Evolutionary conservation across 2,113 vertebrate genomes (phyloP).

Genomic region (Ramphastos sulfuratus): DNA sequence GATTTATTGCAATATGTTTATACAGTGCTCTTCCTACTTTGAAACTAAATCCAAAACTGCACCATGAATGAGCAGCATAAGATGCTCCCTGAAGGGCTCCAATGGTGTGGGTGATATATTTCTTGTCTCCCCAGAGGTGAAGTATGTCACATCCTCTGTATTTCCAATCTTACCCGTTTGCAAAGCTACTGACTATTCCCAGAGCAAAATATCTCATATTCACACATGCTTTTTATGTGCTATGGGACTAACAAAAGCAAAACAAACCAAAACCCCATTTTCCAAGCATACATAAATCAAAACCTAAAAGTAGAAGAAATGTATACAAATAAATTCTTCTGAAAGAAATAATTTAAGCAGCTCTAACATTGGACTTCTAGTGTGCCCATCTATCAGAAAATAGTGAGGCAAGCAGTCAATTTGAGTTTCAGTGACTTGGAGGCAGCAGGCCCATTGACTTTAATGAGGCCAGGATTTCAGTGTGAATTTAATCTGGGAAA

Average conservation of each 20-base stretch:
- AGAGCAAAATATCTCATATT: neutral
- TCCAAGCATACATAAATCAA: constrained; percentile 2
- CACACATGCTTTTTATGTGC: neutral
- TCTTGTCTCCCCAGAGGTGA: neutral
- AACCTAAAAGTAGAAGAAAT: neutral
- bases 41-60: constrained; percentile 13
- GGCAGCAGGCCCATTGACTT: neutral
- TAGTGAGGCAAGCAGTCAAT: neutral
- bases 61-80: neutral
- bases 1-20: constrained; percentile 39
- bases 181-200: constrained; percentile 22
- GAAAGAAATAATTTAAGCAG: neutral
- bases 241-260: neutral
- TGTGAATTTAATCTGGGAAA: neutral
- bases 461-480: neutral
- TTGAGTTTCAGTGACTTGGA: neutral
- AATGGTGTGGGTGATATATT: constrained; percentile 10
- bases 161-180: neutral
- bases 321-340: neutral
- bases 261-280: neutral
- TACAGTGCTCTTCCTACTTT: neutral
- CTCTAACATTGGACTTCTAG: neutral
- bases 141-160: neutral
- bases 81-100: neutral
- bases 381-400: neutral